phyloP scores from a whole-genome alignment of 2,113 vertebrate species.

The Haemorhous mexicanus region DNA sequence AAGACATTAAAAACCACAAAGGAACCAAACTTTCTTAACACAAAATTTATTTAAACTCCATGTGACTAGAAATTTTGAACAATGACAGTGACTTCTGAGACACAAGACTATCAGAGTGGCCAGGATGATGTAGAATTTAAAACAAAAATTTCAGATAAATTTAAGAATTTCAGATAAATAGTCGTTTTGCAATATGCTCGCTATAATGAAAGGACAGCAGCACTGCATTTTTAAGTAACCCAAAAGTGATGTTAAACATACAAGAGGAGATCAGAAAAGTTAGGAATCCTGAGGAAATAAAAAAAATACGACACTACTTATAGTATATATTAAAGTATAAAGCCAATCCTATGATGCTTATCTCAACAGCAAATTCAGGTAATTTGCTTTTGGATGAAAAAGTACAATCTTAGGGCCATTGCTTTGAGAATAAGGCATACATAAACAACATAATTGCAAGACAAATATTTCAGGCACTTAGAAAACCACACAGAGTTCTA shows the following conservation, averaged over 20 bases:
- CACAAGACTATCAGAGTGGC: neutral
- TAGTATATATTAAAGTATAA: neutral
- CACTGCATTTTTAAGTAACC: neutral
- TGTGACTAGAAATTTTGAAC: neutral
- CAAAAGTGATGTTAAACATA: neutral
- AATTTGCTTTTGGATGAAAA: neutral
- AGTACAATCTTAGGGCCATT: neutral
- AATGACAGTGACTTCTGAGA: neutral
- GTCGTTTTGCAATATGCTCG: neutral
- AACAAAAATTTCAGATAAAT: neutral
- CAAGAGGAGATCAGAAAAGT: neutral
- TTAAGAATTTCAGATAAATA: neutral
- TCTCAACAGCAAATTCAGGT: neutral
- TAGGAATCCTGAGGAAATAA: neutral
- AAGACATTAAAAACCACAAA: slow-evolving; percentile 12
- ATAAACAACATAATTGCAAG: neutral
- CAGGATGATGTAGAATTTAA: neutral
- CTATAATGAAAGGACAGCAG: neutral
- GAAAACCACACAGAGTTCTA: neutral
- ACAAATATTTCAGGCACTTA: neutral
- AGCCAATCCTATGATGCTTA: neutral
- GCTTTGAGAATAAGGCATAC: neutral
- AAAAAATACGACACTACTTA: neutral
- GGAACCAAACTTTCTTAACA: neutral
- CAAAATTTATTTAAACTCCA: neutral